Conservation (phyloP, 2,797 vertebrate species). For the Melopsittacus undulatus region DNA sequence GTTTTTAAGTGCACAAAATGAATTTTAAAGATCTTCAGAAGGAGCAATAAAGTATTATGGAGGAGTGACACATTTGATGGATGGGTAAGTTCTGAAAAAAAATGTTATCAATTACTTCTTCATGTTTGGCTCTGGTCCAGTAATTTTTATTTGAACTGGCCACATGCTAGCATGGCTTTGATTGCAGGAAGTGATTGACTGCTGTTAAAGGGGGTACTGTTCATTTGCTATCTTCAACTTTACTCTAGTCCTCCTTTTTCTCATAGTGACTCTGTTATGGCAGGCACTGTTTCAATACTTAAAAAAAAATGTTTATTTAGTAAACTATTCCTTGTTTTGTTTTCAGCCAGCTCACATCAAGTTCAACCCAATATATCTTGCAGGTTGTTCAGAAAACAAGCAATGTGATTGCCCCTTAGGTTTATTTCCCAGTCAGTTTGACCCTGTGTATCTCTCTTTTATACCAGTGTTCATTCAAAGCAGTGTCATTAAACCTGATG, state of each 20-base stretch:
- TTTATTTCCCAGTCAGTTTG: background rate
- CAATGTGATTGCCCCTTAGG: background rate
- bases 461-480: background rate
- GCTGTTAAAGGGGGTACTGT: conserved; percentile 63
- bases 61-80: conserved; percentile 72
- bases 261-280: conserved; percentile 45
- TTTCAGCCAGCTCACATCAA: conserved; percentile 50
- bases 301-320: background rate
- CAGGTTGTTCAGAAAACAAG: background rate
- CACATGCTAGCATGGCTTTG: conserved; percentile 68
- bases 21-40: conserved; percentile 76
- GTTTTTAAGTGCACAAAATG: conserved; percentile 64
- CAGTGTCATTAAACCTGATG: background rate
- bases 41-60: conserved; percentile 74
- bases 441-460: background rate
- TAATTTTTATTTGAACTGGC: conserved; percentile 78
- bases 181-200: conserved; percentile 72
- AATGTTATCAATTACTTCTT: conserved; percentile 76
- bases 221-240: conserved; percentile 62
- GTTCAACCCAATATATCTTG: background rate
- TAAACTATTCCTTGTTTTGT: conserved; percentile 43
- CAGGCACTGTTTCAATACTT: conserved; percentile 45
- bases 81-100: conserved; percentile 70
- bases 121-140: conserved; percentile 71
- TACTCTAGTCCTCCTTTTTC: conserved; percentile 19